Base-by-base conservation (phyloP, 2,113 vertebrate species). In the Elachura formosa region DNA sequence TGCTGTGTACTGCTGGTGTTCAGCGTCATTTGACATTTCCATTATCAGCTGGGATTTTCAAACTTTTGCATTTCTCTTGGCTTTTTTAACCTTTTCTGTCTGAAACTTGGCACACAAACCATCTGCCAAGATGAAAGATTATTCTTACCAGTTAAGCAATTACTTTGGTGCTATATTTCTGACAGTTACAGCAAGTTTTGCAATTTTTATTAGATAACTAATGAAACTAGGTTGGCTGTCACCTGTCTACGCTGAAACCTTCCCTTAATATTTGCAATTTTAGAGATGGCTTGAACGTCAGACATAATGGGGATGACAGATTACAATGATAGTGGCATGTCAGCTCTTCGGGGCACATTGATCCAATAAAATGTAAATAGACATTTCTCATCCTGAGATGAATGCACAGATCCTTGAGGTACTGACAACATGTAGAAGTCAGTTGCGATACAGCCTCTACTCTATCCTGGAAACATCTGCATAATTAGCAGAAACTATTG, bases 351-450 rank as follows among this genome's bases (percentile, higher is more conserved):
- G 87, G 68, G 69, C 63, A 95, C 67, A 66, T 12, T 83, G 90
- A 94, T 90, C 90, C 82, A 63, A 63, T 23, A 61, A 90, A 93
- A 97, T 49, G 36, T 85, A 96, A 95, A 92, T 10, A 96, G 90
- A 84, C 79, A 75, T 94, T 91, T 91, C 90, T 94, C 82, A 94
- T 84, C 79, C 72, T 36, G 61, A 41, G 90, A 84, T 48, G 80
- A 86, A 86, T 6, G 56, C 72, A 73, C 36, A 85, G 68, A 88
- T 83, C 83, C 36, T 63, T 74, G 51, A 1, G 22, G 43, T 54
- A 75, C 77, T 84, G 89, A 80, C 78, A 96, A 71, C 36, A 33
- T 0, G 0, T 2, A 31, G 6, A 61, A 91, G 62, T 49, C 66
- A 73, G 34, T 1, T 24, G 51, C 0, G 0, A 71, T 20, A 66